Evolutionary conservation across 92 coral and sea anemone species (phyloP), one percentile per base, ranked within the genome.

Genomic region (Blastomussa wellsi): DNA sequence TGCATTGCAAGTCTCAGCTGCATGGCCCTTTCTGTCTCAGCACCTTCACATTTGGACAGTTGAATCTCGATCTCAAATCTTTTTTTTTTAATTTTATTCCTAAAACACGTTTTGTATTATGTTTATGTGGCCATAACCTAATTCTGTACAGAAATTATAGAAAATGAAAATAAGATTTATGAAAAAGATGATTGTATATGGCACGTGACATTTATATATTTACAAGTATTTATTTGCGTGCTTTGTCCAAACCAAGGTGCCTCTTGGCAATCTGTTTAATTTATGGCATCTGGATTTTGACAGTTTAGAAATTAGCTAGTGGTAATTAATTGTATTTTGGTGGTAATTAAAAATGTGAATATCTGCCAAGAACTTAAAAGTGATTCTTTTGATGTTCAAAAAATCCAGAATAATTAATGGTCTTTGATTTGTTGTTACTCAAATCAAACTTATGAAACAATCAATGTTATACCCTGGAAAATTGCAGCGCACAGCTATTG

Each of bases 201-300:
- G 33, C 36, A 59, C 38, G 65, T 77, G 35, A n/a, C n/a, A n/a
- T n/a, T n/a, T 36, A 77, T 55, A 52, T 77, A 53, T 55, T 77
- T 77, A 77, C 81, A 77, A 77, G 33, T 77, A 77, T 77, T 77
- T 77, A 77, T 77, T 53, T 77, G 29, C 44, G 49, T 77, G 42
- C 67, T 55, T 7, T 53, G 39, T 53, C 60, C 35, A 10, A 55
- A 26, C 26, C 38, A 0, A 22, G 79, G 20, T 48, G 79, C 36
- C 79, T 20, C n/a, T 16, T 12, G 26, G 47, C 20, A 16, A 74
- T 28, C 36, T 42, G 13, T 12, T 31, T 69, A 32, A 77, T 77
- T 77, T 77, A 76, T 33, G 42, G 44, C n/a, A 70, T 38, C 75
- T 20, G 28, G 44, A 7, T 36, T 70, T 36, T 70, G 76, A 71